Evolutionary conservation across 2,113 vertebrate species (phyloP).

Genomic region (Paradisaea rubra): DNA sequence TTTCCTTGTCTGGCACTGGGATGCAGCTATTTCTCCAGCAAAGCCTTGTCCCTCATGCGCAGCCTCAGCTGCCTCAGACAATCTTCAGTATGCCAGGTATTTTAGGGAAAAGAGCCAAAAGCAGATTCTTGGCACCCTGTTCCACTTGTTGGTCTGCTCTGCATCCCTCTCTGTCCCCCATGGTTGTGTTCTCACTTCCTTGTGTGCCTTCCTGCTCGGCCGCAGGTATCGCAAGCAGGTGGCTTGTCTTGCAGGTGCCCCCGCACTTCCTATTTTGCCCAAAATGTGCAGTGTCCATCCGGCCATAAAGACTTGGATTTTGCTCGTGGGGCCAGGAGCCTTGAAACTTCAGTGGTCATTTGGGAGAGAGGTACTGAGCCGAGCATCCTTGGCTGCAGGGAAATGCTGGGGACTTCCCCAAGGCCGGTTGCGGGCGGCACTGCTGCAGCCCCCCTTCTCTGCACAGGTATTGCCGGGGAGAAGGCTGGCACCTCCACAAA

Average conservation of each 20-base stretch:
- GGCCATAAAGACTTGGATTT: background rate
- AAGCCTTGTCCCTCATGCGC: fast-evolving
- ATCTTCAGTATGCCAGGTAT: background rate
- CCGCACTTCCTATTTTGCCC: fast-evolving
- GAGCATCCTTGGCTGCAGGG: background rate
- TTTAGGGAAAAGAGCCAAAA: background rate
- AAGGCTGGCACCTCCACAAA: background rate
- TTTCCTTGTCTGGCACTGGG: background rate
- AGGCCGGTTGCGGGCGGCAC: fast-evolving
- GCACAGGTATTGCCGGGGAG: fast-evolving
- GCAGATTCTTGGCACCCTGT: background rate
- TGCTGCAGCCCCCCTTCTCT: background rate
- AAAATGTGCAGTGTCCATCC: background rate
- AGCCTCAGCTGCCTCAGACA: background rate
- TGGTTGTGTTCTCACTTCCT: fast-evolving
- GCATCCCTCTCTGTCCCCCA: background rate
- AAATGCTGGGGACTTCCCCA: fast-evolving
- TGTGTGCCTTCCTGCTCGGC: background rate
- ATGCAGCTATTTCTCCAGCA: background rate
- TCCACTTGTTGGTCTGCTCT: background rate
- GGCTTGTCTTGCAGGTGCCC: background rate
- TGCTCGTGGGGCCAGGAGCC: fast-evolving
- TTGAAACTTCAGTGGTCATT: background rate
- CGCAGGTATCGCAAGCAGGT: fast-evolving
- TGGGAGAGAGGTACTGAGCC: background rate